Conservation (phyloP, 2,113 vertebrate species). For the Carassius auratus region DNA sequence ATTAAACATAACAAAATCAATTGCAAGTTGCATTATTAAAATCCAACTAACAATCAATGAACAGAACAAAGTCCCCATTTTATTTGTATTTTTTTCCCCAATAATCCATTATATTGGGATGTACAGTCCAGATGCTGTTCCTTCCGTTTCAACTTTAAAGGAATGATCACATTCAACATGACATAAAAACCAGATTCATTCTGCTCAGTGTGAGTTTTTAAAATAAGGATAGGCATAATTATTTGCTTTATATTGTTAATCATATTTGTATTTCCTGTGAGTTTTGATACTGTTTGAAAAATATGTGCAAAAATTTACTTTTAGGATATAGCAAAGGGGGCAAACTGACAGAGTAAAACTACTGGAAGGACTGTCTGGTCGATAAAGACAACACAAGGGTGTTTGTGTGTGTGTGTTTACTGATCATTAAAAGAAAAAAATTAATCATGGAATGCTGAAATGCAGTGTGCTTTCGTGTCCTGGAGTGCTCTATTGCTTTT, state of each 20-base stretch:
- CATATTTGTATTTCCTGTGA: not conserved
- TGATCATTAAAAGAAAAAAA: constrained; percentile 18
- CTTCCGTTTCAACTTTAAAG: not conserved
- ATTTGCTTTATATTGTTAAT: no score
- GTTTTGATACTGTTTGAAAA: not conserved
- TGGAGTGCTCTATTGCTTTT: constrained; percentile 10
- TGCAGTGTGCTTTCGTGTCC: not conserved
- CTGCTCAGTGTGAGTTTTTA: not conserved
- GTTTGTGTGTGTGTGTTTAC: not conserved
- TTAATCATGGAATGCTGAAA: not conserved
- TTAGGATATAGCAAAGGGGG: not conserved
- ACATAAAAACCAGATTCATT: not conserved
- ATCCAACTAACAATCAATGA: no score
- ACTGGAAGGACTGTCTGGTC: not conserved
- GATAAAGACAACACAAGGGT: not conserved
- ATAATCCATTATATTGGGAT: not conserved
- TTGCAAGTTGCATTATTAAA: no score
- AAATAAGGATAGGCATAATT: no score
- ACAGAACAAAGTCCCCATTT: not conserved
- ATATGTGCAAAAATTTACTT: not conserved
- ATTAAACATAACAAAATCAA: no score
- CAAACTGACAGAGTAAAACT: not conserved
- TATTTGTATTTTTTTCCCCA: no score
- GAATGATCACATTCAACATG: not conserved
- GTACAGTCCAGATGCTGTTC: no score